A percentile compares a stretch with the other conserved stretches of the same genome.
Evolutionary conservation across 2,797 vertebrate species (phyloP).

Genomic region (Labeo calbasu): DNA sequence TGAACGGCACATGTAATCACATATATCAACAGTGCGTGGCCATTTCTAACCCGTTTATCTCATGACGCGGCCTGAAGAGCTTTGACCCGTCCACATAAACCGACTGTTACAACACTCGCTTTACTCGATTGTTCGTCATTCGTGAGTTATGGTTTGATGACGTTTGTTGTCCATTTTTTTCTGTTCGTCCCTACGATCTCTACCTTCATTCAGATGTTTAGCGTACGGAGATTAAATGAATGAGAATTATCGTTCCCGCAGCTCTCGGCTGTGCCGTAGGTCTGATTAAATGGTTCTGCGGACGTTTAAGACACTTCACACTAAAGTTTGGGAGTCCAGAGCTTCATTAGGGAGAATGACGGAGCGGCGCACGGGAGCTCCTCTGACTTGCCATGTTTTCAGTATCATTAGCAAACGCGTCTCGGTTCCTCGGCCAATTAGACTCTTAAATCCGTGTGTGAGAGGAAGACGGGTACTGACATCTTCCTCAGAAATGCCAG

Average conservation of each 20-base stretch:
- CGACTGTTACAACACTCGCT: too few species aligned
- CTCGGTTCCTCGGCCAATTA: conserved; percentile 78
- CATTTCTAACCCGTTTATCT: conserved; percentile 40
- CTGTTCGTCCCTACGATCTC: not conserved
- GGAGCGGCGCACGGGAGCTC: not conserved
- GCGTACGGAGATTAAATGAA: not conserved
- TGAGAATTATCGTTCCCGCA: not conserved
- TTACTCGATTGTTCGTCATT: not conserved
- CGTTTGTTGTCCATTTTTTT: not conserved
- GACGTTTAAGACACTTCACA: not conserved
- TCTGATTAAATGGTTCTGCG: not conserved
- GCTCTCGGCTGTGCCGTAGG: not conserved
- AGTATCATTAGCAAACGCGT: conserved; percentile 70
- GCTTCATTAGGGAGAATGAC: conserved; percentile 16
- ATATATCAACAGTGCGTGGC: conserved; percentile 43
- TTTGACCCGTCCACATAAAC: not conserved
- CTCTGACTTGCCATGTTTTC: conserved; percentile 59
- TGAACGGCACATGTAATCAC: conserved; percentile 43
- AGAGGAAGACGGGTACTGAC: conserved; percentile 64
- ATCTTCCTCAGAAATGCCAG: conserved; percentile 78
- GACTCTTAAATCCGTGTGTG: conserved; percentile 70
- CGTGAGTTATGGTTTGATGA: not conserved
- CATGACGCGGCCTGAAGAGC: conserved; percentile 20
- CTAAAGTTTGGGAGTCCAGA: not conserved
- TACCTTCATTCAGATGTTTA: not conserved